phyloP scores from a whole-genome alignment of 1,140 invertebrate genomes.

The Medauroidea extradentata region DNA sequence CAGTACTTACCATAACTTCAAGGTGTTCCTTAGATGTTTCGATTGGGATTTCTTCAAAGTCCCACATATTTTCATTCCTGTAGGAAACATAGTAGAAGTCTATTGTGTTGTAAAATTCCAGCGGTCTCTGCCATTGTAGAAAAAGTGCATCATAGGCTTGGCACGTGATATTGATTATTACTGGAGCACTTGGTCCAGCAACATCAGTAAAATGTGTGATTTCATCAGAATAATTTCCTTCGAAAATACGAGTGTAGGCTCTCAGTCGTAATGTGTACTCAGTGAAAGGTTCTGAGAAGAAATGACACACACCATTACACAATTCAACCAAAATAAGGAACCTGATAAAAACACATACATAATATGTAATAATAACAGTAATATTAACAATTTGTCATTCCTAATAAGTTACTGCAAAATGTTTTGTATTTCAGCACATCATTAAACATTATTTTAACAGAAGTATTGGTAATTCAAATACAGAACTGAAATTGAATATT shows the following conservation, averaged over 20 bases:
- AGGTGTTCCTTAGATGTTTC: constrained; percentile 53
- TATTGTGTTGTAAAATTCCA: constrained; percentile 65
- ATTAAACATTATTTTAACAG: background rate
- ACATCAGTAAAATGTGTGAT: constrained; percentile 76
- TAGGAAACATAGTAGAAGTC: constrained; percentile 77
- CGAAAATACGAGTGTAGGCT: constrained; percentile 67
- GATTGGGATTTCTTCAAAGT: constrained; percentile 59
- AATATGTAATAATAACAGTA: background rate
- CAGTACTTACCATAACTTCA: constrained; percentile 52
- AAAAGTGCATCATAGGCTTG: constrained; percentile 68
- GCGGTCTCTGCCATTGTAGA: constrained; percentile 75
- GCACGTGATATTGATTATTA: constrained; percentile 77
- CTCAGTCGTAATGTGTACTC: constrained; percentile 84
- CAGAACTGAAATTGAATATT: constrained; percentile 8
- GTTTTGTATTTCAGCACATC: too few relatives aligned
- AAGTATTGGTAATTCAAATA: background rate
- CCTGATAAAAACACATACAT: background rate
- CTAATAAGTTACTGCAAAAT: background rate
- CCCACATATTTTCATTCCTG: constrained; percentile 50
- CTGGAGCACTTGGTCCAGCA: constrained; percentile 69
- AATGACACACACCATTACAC: constrained; percentile 25
- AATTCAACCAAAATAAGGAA: too few relatives aligned
- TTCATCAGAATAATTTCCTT: constrained; percentile 66
- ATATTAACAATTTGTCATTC: background rate
- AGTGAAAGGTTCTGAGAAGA: constrained; percentile 66